phyloP scores from a whole-genome alignment of 2,113 vertebrate genomes.

The Helogale parvula region DNA sequence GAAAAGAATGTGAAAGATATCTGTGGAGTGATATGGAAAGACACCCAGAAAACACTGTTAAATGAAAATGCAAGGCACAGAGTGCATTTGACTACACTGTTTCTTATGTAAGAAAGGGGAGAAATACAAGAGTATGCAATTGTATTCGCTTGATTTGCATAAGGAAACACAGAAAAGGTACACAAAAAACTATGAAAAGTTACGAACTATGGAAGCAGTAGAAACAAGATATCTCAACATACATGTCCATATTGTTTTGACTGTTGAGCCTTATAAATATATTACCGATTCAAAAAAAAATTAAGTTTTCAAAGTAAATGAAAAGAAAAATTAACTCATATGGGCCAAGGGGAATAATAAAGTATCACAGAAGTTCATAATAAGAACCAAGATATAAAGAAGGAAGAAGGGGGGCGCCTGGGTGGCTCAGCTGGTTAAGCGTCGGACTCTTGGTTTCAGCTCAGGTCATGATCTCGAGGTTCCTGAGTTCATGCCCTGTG shows the following conservation, averaged over 20 bases:
- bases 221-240: background rate
- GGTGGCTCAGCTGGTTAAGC: too few species aligned
- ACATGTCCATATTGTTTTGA: background rate
- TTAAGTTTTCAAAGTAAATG: background rate
- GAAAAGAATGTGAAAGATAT: background rate
- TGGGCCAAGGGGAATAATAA: background rate
- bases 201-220: background rate
- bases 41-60: background rate
- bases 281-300: background rate
- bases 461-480: too few species aligned
- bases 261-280: background rate
- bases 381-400: background rate
- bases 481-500: too few species aligned
- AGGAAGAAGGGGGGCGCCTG: background rate
- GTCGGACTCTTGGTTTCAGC: too few species aligned
- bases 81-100: background rate
- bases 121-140: background rate
- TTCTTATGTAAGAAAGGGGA: background rate
- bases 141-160: background rate
- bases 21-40: background rate
- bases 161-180: background rate
- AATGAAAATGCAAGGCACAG: background rate
- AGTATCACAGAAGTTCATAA: background rate
- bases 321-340: constrained; percentile 13
- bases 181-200: background rate